Evolutionary conservation across 2,113 vertebrate genomes (phyloP).

Genomic region (Saguinus imperator): DNA sequence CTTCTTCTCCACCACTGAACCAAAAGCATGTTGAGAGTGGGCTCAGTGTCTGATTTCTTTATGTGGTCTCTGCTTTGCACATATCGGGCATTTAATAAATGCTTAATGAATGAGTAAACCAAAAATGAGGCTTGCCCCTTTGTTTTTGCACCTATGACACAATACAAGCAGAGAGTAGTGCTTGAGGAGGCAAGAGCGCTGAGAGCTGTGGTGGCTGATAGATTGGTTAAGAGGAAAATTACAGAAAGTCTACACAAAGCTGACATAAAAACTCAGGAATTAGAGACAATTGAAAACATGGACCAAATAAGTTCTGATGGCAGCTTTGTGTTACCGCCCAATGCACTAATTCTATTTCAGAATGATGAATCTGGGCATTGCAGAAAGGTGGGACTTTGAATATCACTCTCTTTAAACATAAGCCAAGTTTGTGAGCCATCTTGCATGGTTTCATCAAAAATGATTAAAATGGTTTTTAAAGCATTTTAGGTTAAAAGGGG

Average conservation of each 20-base stretch:
- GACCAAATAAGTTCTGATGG: not conserved
- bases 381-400: not conserved
- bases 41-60: not conserved
- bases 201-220: not conserved
- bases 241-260: not conserved
- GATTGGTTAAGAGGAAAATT: not conserved
- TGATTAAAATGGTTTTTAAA: conserved; percentile 40
- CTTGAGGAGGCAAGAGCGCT: not conserved
- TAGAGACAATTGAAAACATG: not conserved
- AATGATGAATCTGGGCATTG: not conserved
- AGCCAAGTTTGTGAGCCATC: not conserved
- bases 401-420: not conserved
- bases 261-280: not conserved
- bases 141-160: not conserved
- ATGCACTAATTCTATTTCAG: not conserved
- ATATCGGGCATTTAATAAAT: not conserved
- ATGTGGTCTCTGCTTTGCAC: not conserved
- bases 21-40: not conserved
- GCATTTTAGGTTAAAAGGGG: not conserved
- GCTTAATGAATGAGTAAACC: not conserved
- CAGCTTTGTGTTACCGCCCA: not conserved
- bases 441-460: not conserved
- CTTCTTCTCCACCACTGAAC: not conserved
- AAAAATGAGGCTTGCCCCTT: not conserved
- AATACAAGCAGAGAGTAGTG: not conserved